phyloP scores from a whole-genome alignment of 2,797 vertebrate genomes.

The Cyprinella venusta region DNA sequence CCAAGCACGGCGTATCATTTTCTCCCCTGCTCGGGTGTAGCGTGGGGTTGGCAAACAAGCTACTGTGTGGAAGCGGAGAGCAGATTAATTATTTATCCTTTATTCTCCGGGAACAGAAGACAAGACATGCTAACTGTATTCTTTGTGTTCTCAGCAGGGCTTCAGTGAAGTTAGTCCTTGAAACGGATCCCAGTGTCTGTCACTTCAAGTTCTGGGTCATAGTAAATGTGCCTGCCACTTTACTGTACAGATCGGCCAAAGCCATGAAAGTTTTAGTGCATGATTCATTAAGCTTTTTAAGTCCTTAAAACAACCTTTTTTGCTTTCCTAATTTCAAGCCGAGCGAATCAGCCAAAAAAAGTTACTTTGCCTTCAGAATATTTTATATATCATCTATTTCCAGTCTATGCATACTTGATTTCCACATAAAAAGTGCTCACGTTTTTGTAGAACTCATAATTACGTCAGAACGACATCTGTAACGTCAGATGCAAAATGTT shows the following conservation, averaged over 20 bases:
- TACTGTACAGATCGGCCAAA: conserved; percentile 20
- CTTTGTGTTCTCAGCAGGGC: conserved; percentile 44
- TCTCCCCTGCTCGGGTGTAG: conserved; percentile 67
- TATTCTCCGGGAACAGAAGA: conserved; percentile 61
- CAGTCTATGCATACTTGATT: neutral
- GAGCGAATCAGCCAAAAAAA: neutral
- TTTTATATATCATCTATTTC: neutral
- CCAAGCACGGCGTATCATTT: conserved; percentile 72
- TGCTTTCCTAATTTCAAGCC: neutral
- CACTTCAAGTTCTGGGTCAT: conserved; percentile 24
- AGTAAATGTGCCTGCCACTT: conserved; percentile 12
- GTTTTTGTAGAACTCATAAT: neutral
- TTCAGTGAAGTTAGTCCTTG: conserved; percentile 36
- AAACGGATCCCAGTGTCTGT: conserved; percentile 29
- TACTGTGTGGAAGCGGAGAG: conserved; percentile 69
- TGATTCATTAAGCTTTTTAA: neutral
- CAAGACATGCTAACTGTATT: conserved; percentile 49
- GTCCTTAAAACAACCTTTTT: neutral
- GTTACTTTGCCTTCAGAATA: neutral
- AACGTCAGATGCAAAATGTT: neutral
- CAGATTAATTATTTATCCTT: conserved; percentile 77
- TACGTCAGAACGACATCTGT: neutral
- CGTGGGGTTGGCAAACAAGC: conserved; percentile 72
- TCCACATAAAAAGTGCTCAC: neutral
- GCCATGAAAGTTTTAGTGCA: conserved; percentile 3